phyloP scores from a whole-genome alignment of 2,113 vertebrate species.

The Platichthys stellatus region DNA sequence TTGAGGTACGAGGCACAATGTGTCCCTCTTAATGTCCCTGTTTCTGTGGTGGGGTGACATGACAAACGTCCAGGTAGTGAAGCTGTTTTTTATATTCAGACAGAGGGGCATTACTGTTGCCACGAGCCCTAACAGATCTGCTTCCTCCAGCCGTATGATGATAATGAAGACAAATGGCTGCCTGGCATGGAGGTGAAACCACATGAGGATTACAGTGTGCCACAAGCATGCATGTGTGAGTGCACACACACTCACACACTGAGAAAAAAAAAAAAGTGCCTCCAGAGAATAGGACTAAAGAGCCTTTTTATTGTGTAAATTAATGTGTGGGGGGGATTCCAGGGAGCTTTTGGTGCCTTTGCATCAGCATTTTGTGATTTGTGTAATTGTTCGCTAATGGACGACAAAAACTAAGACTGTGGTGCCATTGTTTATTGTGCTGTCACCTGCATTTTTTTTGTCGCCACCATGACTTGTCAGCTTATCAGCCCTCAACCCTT shows the following conservation, averaged over 20 bases:
- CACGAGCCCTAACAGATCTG: slow-evolving; percentile 63
- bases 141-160: slow-evolving; percentile 59
- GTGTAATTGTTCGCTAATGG: slow-evolving; percentile 34
- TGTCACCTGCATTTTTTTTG: slow-evolving; percentile 8
- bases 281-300: slow-evolving; percentile 40
- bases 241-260: slow-evolving; percentile 6
- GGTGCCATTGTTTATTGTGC: slow-evolving; percentile 9
- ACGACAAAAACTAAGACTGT: slow-evolving; percentile 22
- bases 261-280: neutral
- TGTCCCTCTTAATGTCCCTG: slow-evolving; percentile 37
- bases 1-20: slow-evolving; percentile 7
- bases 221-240: slow-evolving; percentile 18
- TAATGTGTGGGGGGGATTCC: slow-evolving; percentile 23
- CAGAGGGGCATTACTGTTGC: slow-evolving; percentile 57
- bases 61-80: slow-evolving; percentile 60
- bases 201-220: slow-evolving; percentile 58
- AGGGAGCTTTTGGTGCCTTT: slow-evolving; percentile 33
- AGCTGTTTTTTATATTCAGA: slow-evolving; percentile 54
- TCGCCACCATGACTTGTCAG: slow-evolving; percentile 19
- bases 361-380: slow-evolving; percentile 9
- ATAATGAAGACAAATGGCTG: slow-evolving; percentile 76
- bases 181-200: slow-evolving; percentile 65
- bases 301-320: slow-evolving; percentile 5
- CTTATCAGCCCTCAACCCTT: slow-evolving; percentile 11
- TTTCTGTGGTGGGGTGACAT: slow-evolving; percentile 40